These are phyloP conservation scores for Andinoacara biseriatus DNA, from an alignment of 2,113 vertebrate species.

Conservation along the genomic window DNA sequence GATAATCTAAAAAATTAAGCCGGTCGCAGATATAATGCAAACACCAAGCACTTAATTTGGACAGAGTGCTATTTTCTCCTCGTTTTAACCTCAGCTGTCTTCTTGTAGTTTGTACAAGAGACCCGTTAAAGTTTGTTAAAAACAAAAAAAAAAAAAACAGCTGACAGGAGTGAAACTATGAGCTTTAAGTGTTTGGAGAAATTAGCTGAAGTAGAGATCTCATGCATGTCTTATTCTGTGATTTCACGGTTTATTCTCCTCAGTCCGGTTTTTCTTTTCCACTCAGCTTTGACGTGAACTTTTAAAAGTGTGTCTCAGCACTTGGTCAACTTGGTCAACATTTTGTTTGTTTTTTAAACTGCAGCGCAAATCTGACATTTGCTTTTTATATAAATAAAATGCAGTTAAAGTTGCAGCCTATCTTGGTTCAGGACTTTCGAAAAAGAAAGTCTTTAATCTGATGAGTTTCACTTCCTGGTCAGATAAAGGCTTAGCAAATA, in stretches of 20 bases:
- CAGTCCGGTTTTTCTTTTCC: too few species aligned
- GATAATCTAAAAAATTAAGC: background rate
- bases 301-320: background rate
- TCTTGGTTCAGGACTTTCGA: background rate
- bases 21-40: background rate
- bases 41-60: background rate
- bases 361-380: too few species aligned
- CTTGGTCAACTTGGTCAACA: too few species aligned
- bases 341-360: too few species aligned
- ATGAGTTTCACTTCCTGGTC: background rate
- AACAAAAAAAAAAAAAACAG: background rate
- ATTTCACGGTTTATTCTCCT: background rate
- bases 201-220: background rate
- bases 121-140: background rate
- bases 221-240: background rate
- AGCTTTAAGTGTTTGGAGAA: background rate
- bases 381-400: too few species aligned
- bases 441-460: background rate
- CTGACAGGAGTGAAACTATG: conserved; percentile 16
- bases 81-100: background rate
- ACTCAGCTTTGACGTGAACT: background rate
- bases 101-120: background rate
- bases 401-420: too few species aligned
- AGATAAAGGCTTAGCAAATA: background rate
- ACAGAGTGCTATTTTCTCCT: background rate